phyloP scores from a whole-genome alignment of 2,113 vertebrate species.

The Prochilodus magdalenae region DNA sequence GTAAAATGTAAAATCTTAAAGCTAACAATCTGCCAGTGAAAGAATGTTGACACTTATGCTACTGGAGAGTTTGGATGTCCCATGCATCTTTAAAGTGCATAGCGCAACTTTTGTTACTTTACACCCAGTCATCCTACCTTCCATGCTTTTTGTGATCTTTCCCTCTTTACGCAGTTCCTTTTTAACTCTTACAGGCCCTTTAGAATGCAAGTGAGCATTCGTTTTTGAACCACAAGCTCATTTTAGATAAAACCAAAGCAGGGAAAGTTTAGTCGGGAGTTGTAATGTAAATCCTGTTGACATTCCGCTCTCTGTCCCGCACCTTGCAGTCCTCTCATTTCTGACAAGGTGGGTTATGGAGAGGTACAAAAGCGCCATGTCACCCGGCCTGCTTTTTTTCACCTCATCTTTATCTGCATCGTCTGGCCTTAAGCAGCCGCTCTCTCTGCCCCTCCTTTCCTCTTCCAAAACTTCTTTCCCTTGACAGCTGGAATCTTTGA shows the following conservation, averaged over 20 bases:
- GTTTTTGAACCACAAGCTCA: not conserved
- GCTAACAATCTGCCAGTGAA: too few species aligned
- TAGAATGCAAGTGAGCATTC: not conserved
- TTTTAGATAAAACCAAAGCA: constrained; percentile 11
- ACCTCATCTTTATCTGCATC: constrained; percentile 22
- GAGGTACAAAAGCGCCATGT: not conserved
- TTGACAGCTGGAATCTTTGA: constrained; percentile 46
- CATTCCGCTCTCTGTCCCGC: not conserved
- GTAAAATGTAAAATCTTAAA: too few species aligned
- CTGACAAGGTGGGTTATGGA: not conserved
- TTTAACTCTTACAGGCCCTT: not conserved
- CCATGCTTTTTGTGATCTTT: not conserved
- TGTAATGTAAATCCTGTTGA: not conserved
- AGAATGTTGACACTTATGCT: too few species aligned
- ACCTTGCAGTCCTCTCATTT: not conserved
- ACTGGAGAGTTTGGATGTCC: not conserved
- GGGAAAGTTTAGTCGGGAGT: not conserved
- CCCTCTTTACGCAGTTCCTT: not conserved
- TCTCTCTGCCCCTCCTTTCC: constrained; percentile 5
- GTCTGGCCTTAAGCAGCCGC: not conserved
- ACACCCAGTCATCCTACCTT: not conserved
- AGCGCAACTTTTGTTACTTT: not conserved
- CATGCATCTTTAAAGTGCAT: not conserved
- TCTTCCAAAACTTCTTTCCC: constrained; percentile 9
- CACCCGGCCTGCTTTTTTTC: not conserved